Conservation (phyloP, 2,888 invertebrate genomes). For the Halocaridina rubra region DNA sequence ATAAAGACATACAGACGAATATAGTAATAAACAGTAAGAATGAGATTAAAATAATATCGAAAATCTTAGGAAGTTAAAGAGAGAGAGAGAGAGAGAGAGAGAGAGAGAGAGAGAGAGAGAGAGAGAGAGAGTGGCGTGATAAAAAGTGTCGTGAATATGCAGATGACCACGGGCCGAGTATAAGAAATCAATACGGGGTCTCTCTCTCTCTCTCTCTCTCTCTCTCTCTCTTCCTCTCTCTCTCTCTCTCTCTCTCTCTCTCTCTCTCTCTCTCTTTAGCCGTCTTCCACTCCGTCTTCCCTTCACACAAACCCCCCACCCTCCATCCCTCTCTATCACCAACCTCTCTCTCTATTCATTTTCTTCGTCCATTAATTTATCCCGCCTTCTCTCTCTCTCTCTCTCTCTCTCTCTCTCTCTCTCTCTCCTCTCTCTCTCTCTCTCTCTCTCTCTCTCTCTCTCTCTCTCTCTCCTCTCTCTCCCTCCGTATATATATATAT, state of each 20-base stretch:
- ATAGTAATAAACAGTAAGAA: not conserved
- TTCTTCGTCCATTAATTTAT: not conserved
- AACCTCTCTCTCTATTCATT: not conserved
- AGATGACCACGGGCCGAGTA: constrained; percentile 62
- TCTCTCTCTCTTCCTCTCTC: constrained; percentile 34
- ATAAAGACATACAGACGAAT: no score
- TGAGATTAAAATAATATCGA: not conserved
- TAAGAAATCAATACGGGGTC: not conserved
- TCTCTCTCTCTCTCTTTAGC: constrained; percentile 28
- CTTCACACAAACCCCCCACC: not conserved
- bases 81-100: constrained; percentile 51
- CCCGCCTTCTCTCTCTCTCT: not conserved
- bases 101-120: constrained; percentile 38
- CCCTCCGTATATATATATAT: no score
- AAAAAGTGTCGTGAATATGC: constrained; percentile 62
- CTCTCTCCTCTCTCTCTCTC: not conserved
- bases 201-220: not conserved
- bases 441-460: not conserved
- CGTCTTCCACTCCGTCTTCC: constrained; percentile 50
- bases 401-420: not conserved
- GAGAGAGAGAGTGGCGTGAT: constrained; percentile 55
- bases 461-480: constrained; percentile 2
- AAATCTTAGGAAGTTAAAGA: not conserved
- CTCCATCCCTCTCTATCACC: not conserved
- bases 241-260: constrained; percentile 40